Evolutionary conservation across 2,888 invertebrate species (phyloP).

Genomic region (Bruchidius siliquastri): DNA sequence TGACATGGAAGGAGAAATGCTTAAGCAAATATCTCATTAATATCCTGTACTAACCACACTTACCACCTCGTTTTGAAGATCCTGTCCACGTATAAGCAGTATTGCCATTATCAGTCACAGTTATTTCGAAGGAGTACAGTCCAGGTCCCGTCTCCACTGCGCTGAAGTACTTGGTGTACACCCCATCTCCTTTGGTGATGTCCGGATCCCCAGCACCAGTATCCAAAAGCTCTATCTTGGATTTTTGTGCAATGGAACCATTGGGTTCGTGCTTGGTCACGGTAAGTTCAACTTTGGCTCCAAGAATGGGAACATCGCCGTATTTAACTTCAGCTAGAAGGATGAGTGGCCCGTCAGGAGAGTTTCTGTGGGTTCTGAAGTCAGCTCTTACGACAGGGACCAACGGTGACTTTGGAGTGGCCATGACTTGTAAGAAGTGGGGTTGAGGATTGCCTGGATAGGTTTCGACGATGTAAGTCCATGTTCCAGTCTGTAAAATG

Average conservation of each 20-base stretch:
- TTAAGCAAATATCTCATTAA: neutral
- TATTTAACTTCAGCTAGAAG: conserved; percentile 53
- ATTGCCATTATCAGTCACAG: conserved; percentile 52
- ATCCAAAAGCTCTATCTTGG: conserved; percentile 52
- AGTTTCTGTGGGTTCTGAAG: conserved; percentile 47
- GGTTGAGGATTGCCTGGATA: conserved; percentile 56
- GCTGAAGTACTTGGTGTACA: conserved; percentile 59
- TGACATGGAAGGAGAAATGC: neutral
- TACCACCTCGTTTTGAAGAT: conserved; percentile 36
- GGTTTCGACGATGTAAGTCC: conserved; percentile 57
- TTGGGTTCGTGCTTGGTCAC: conserved; percentile 44
- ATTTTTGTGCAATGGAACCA: conserved; percentile 39
- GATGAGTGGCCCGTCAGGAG: conserved; percentile 47
- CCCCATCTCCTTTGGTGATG: conserved; percentile 59
- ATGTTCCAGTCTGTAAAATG: conserved; percentile 48
- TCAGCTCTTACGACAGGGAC: conserved; percentile 48
- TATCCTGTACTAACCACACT: conserved; percentile 14
- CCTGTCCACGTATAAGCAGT: conserved; percentile 51
- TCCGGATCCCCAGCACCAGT: conserved; percentile 63
- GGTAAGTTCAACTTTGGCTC: conserved; percentile 54
- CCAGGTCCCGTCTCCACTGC: conserved; percentile 49
- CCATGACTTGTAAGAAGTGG: conserved; percentile 58
- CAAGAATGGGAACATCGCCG: conserved; percentile 54
- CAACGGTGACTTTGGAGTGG: conserved; percentile 49
- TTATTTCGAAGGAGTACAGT: conserved; percentile 51